phyloP scores from a whole-genome alignment of 2,888 invertebrate genomes.

The Ferdinandea cuprea region DNA sequence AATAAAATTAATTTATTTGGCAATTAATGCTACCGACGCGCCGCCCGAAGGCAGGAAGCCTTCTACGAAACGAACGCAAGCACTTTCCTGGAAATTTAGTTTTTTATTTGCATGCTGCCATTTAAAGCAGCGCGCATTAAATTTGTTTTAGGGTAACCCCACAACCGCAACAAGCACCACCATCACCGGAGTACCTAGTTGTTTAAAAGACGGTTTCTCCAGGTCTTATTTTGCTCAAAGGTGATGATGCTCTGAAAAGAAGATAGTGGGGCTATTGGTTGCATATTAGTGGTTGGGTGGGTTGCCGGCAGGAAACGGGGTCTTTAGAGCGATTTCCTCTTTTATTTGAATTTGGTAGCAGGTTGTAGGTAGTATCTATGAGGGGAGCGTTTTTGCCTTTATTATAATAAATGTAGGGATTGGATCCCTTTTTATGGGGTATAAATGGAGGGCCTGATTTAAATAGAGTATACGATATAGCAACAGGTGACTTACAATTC shows the following conservation, averaged over 20 bases:
- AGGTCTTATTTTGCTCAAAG: slow-evolving; percentile 20
- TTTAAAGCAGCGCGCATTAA: slow-evolving; percentile 31
- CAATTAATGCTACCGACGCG: slow-evolving; percentile 43
- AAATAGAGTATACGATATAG: too few relatives aligned
- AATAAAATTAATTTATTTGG: slow-evolving; percentile 71
- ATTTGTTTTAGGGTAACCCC: slow-evolving; percentile 40
- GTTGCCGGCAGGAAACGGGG: background rate
- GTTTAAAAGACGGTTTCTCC: slow-evolving; percentile 13
- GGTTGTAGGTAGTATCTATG: background rate
- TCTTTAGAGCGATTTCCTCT: background rate
- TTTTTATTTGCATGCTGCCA: slow-evolving; percentile 14
- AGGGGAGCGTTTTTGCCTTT: background rate
- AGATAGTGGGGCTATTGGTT: background rate
- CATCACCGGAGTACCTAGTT: slow-evolving; percentile 13
- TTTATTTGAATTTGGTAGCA: background rate
- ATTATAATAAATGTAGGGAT: background rate
- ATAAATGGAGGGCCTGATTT: too few relatives aligned
- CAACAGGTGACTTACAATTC: too few relatives aligned
- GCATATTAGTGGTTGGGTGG: background rate
- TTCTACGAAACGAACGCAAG: slow-evolving; percentile 9
- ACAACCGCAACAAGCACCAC: slow-evolving; percentile 11
- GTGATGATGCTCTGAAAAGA: slow-evolving; percentile 10
- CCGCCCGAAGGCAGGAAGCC: background rate
- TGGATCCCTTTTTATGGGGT: background rate
- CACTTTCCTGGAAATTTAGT: slow-evolving; percentile 9